Percentiles rank a stretch among this genome's conserved stretches.
Conservation (phyloP, 2,113 vertebrate species). For the Corythoichthys haematopterus region DNA sequence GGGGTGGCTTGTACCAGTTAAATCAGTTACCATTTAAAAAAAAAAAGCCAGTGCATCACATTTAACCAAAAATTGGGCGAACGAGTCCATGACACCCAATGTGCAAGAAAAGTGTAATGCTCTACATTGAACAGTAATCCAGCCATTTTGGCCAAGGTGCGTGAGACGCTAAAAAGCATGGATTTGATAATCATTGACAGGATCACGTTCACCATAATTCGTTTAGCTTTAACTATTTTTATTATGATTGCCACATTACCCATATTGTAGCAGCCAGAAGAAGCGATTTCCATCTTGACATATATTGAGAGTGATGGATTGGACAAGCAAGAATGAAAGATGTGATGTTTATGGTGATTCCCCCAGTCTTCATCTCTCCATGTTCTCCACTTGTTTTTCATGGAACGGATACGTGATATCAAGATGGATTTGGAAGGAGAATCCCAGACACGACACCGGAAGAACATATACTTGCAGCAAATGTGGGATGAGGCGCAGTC, state of each 20-base stretch:
- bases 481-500: not conserved
- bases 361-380: constrained; percentile 13
- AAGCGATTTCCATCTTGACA: not conserved
- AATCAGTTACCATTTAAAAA: too few species aligned
- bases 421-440: constrained; percentile 11
- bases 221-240: too few species aligned
- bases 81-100: too few species aligned
- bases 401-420: constrained; percentile 5
- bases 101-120: too few species aligned
- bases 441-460: not conserved
- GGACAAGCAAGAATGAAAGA: not conserved
- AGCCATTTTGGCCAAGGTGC: too few species aligned
- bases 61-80: too few species aligned
- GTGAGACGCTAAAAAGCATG: too few species aligned
- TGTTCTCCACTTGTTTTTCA: constrained; percentile 25
- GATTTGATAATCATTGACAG: too few species aligned
- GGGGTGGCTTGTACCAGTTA: too few species aligned
- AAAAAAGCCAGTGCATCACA: too few species aligned
- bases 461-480: not conserved
- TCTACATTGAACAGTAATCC: too few species aligned
- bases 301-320: not conserved
- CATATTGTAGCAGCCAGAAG: not conserved
- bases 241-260: not conserved
- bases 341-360: not conserved
- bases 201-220: too few species aligned